Evolutionary conservation across 2,113 vertebrate species (phyloP).

Genomic region (Pogonocichla stellata): DNA sequence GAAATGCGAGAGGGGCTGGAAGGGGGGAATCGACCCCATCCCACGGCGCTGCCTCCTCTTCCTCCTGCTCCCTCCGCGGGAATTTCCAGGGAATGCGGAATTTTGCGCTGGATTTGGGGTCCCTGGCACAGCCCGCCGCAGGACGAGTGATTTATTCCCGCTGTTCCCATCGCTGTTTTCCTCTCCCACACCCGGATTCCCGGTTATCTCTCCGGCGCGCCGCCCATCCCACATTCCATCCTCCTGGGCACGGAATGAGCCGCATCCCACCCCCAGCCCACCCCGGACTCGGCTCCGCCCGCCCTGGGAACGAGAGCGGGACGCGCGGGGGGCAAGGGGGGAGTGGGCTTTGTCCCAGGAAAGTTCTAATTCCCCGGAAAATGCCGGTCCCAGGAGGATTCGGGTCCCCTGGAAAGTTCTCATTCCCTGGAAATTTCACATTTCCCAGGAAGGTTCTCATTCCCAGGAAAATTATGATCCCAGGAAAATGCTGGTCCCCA

Average conservation of each 20-base stretch:
- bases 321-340: rapidly evolving
- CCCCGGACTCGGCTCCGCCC: rapidly evolving
- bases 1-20: not conserved
- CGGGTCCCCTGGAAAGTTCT: rapidly evolving
- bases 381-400: rapidly evolving
- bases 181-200: not conserved
- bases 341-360: too few species aligned
- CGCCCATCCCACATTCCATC: not conserved
- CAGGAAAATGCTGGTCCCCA: not conserved
- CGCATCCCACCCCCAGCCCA: not conserved
- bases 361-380: not conserved
- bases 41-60: not conserved
- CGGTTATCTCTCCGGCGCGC: not conserved
- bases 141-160: not conserved
- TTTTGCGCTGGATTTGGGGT: not conserved
- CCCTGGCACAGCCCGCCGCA: not conserved
- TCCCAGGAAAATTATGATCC: not conserved
- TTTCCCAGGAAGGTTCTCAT: rapidly evolving
- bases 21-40: not conserved
- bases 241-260: not conserved
- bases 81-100: rapidly evolving
- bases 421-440: rapidly evolving
- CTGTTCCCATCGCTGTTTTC: not conserved
- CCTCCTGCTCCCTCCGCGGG: not conserved
- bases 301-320: not conserved